Base-by-base conservation (phyloP, 2,797 vertebrate genomes). In the Poeciliopsis turneri region DNA sequence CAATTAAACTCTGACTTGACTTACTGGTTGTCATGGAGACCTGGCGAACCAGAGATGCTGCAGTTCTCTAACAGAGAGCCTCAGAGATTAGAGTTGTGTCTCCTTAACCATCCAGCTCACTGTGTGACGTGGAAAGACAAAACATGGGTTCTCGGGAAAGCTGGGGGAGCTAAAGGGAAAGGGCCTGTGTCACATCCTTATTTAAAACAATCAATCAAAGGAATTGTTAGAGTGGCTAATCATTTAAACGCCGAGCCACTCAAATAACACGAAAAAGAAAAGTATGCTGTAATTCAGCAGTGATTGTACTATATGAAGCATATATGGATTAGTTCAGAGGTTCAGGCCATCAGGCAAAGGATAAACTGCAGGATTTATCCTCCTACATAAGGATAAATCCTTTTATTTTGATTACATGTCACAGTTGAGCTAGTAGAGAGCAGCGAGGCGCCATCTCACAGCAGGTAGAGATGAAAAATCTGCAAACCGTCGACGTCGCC, bases 381-480 rank as follows among this genome's bases (percentile, higher is more conserved):
- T 78, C 39, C 41, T 39, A 73, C 51, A 68, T 76, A 49, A 49
- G 47, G 16, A 49, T 20, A 49, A 49, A 49, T 64, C 59, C 47
- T 49, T 85, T 85, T 4, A 70, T 85, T 84, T 43, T 85, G 13
- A 89, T 86, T 77, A 66, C 43, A 83, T 66, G 53, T 73, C 53
- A 41, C 55, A 13, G 25, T 41, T 33, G 51, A 76, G 72, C 12
- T 46, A 69, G 12, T 23, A 55, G 36, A 41, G 64, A 25, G 20
- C 23, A 55, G 20, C 25, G 64, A 25, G 20, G 18, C 23, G 64
- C 36, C 33, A 64, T 64, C 20, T 64, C 61, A 64, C 16, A 46
- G 41, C 25, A 70, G 36, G 64, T 36, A 68, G 10, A 43, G 41
- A 8, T 45, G 2, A 43, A n/a, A 68, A 70, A 43, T 43, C 66